phyloP scores from a whole-genome alignment of 37 sponge, comb jelly and placozoan genomes.

The Ianthella basta region DNA sequence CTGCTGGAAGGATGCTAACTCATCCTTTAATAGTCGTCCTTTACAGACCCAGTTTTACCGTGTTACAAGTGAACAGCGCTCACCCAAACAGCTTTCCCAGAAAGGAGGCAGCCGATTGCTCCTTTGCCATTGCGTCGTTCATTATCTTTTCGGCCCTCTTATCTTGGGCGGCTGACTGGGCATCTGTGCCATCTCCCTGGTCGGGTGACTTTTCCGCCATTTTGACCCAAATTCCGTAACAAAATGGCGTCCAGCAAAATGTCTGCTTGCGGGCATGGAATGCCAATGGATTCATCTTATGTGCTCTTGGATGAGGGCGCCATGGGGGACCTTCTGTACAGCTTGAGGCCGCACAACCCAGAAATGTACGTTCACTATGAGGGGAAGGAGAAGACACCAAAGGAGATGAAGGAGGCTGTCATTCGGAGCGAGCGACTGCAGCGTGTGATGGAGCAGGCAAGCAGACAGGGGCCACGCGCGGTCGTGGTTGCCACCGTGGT shows the following conservation, averaged over 20 bases:
- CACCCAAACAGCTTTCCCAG: constrained; percentile 25
- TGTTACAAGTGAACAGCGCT: background rate
- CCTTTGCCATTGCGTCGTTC: background rate
- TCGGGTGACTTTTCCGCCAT: too few relatives aligned
- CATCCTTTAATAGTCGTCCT: too few relatives aligned
- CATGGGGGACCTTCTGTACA: constrained; percentile 43
- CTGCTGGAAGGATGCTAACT: too few relatives aligned
- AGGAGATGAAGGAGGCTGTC: constrained; percentile 57
- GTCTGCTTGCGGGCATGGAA: background rate
- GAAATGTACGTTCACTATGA: constrained; percentile 24
- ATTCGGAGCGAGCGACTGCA: constrained; percentile 50
- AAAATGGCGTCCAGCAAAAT: background rate
- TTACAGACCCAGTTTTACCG: too few relatives aligned
- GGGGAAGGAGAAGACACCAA: constrained; percentile 19
- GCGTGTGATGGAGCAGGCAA: constrained; percentile 54
- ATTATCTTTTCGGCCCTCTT: constrained; percentile 29
- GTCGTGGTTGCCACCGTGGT: too few relatives aligned
- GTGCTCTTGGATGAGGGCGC: constrained; percentile 33
- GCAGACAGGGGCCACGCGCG: background rate
- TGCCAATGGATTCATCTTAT: constrained; percentile 4
- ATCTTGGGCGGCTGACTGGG: background rate
- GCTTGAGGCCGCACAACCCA: constrained; percentile 50
- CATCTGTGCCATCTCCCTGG: background rate
- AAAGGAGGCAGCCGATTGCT: constrained; percentile 1
- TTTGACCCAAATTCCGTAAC: too few relatives aligned